Base-by-base conservation (phyloP, 2,797 vertebrate species). In the Sebastes itinus region DNA sequence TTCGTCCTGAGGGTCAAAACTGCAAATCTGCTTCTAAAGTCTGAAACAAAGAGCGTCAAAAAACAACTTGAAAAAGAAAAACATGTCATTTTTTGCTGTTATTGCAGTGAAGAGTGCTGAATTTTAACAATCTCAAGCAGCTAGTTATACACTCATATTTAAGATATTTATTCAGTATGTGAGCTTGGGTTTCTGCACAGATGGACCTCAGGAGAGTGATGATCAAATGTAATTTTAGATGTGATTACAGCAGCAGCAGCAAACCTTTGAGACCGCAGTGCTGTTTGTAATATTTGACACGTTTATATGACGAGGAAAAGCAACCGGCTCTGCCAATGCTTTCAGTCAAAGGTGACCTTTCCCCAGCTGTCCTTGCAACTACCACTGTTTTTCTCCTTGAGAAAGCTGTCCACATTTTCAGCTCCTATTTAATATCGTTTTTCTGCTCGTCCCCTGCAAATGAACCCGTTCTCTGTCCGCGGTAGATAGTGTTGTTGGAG, bases 301-400 rank as follows among this genome's bases (percentile, higher is more conserved):
- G 58, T 82, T 67, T 72, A 55, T 75, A 74, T 69, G 46, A 79
- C 14, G 30, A 80, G 61, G 16, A 82, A 78, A 81, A 78, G 80
- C 66, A 77, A 71, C 65, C 18, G 68, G 64, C 66, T 71, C 62
- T 78, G 78, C 78, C 76, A 71, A 27, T 27, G 75, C 84, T 67
- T 87, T 81, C 75, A 80, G 75, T 83, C 78, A 71, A 70, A 76
- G 14, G 8, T 72, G 56, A 87, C 75, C 85, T 90, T 85, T 83
- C 38, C 60, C 77, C 83, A 75, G 52, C 75, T 77, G 89, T 87
- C 75, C 86, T 86, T 58, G 71, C 75, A 75, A 62, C 78, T 69
- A 30, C 72, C 72, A 18, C 63, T 54, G 69, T 35, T 80, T 67
- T 83, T 62, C 62, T 83, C 75, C 20, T 80, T 1, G 1, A 84